Evolutionary conservation across 2,888 invertebrate species (phyloP), one percentile per base, ranked within the genome.

Genomic region (Cephus rjabovi): DNA sequence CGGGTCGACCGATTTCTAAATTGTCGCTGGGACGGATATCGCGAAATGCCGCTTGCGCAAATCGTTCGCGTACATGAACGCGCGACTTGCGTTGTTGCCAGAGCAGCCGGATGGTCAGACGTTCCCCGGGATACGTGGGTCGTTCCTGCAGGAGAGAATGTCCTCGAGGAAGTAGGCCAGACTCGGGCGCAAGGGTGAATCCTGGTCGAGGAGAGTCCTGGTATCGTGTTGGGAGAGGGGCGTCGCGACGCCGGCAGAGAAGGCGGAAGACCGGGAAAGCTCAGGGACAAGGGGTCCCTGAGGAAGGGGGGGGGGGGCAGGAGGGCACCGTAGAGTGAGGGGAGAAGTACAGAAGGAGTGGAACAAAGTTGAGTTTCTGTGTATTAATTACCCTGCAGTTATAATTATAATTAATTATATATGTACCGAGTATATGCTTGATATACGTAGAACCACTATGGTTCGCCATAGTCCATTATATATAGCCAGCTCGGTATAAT

Each of bases 381-480:
- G 81, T 83, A 82, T 81, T 78, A 84, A 84, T 82, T 83, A 81
- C 82, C 81, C 82, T 78, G 83, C 80, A 81, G 80, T 85, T 82
- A 83, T 87, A 89, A 88, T 88, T 89, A 86, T 86, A 85, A 86
- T 87, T 86, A 87, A 87, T 86, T 86, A 87, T 84, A 82, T 83
- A 74, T 83, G n/a, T 31, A 74, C 74, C 33, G 74, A n/a, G 83
- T 84, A 75, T 75, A 76, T 77, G 78, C 71, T 56, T 33, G 77
- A 75, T 31, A 37, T 76, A 71, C 11, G n/a, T 23, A 71, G 15
- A 15, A 15, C 12, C 40, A 40, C 12, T 40, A 40, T 40, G 40
- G 34, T n/a, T 37, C 34, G 71, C 70, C 15, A 34, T 33, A 40
- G 71, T 34, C 34, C 33, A n/a, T 76, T 23, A 31, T 30, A 68